Evolutionary conservation across 2,113 vertebrate species (phyloP).

Genomic region (Stegostoma tigrinum): DNA sequence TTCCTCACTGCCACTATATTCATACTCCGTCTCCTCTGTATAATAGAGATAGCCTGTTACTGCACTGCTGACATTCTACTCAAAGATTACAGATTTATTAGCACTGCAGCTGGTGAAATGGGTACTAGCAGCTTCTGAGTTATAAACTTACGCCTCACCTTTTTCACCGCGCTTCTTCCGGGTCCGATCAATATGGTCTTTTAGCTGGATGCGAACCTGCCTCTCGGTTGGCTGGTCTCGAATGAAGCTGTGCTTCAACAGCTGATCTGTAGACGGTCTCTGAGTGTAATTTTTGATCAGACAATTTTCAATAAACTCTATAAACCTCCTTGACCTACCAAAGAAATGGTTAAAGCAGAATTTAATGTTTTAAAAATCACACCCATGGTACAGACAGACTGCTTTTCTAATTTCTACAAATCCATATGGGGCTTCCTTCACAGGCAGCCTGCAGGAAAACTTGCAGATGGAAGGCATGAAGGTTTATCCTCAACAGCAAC

Average conservation of each 20-base stretch:
- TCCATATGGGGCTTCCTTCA: not conserved
- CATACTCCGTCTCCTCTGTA: slow-evolving; percentile 82
- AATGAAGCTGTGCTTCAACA: slow-evolving; percentile 85
- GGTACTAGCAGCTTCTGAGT: not conserved
- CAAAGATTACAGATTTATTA: not conserved
- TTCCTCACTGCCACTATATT: slow-evolving; percentile 86
- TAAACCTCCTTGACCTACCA: slow-evolving; percentile 85
- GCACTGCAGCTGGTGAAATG: not conserved
- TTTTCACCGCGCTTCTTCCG: slow-evolving; percentile 85
- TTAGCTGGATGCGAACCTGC: slow-evolving; percentile 87
- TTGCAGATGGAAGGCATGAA: not conserved
- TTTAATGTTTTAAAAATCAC: not conserved
- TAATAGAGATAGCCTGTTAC: not conserved
- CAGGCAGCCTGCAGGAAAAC: not conserved
- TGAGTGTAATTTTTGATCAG: slow-evolving; percentile 83
- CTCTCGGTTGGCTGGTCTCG: slow-evolving; percentile 84
- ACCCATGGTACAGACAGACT: not conserved
- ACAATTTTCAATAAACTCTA: slow-evolving; percentile 86
- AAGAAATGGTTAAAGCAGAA: not conserved
- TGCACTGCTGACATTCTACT: not conserved
- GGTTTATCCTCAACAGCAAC: not conserved
- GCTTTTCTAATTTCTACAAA: not conserved
- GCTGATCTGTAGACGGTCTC: slow-evolving; percentile 80
- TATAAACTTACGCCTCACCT: slow-evolving; percentile 52
- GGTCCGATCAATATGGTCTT: slow-evolving; percentile 85